Conservation (phyloP, 2,113 vertebrate species). For the Candoia aspera region DNA sequence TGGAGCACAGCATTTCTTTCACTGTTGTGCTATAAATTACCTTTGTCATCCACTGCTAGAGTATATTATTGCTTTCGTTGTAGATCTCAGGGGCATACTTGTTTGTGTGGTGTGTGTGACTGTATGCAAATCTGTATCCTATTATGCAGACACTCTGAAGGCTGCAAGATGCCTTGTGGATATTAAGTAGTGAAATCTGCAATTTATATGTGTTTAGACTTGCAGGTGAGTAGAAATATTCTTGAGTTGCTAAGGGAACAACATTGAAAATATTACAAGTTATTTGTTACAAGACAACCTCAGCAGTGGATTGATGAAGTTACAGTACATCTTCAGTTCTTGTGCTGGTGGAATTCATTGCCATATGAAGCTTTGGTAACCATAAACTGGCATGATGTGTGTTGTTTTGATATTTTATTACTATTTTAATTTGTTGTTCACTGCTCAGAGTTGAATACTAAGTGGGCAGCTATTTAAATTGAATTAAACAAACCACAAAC, state of each 20-base stretch:
- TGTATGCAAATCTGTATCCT: neutral
- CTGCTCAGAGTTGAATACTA: neutral
- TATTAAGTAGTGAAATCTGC: neutral
- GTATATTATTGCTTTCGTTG: neutral
- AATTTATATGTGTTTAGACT: conserved; percentile 21
- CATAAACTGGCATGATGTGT: neutral
- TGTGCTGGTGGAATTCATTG: neutral
- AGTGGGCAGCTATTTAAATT: neutral
- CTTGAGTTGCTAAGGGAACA: conserved; percentile 9
- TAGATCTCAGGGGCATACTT: neutral
- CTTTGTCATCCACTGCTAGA: neutral
- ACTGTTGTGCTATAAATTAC: neutral
- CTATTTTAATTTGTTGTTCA: neutral
- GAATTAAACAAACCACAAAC: neutral
- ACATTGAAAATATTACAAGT: neutral
- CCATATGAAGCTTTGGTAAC: neutral
- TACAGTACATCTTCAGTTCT: too few relatives aligned
- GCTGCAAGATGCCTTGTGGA: neutral
- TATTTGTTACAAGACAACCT: neutral
- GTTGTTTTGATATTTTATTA: neutral
- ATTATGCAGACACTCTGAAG: conserved; percentile 6
- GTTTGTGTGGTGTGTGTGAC: neutral
- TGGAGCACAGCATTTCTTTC: neutral
- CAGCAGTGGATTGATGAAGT: neutral
- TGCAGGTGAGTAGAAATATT: neutral